These are phyloP conservation scores for Chrysaora quinquecirrha DNA, from an alignment of 30 jellyfish, hydroid and myxozoan genomes.

Conservation along the genomic window DNA sequence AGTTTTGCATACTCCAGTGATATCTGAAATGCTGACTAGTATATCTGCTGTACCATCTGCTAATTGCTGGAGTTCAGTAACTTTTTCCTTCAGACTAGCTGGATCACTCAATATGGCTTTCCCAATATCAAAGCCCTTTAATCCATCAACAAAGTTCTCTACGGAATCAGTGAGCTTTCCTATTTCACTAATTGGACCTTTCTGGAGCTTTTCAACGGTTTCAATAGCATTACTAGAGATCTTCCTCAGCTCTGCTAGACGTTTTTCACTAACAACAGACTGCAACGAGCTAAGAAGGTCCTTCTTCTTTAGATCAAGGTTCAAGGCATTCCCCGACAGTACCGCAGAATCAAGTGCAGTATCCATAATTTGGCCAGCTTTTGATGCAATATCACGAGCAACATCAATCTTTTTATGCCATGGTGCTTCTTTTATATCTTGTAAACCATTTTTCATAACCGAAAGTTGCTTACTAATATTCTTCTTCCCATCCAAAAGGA, in stretches of 20 bases:
- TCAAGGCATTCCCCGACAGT: conserved; percentile 66
- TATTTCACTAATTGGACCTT: conserved; percentile 78
- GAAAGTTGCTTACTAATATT: conserved; percentile 55
- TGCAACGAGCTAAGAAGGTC: conserved; percentile 61
- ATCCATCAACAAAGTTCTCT: conserved; percentile 75
- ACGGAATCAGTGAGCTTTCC: conserved; percentile 95
- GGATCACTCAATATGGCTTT: conserved; percentile 83
- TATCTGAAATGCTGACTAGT: conserved; percentile 38
- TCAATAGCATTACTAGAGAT: conserved; percentile 10
- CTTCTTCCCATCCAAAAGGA: conserved; percentile 58
- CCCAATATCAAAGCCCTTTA: conserved; percentile 73
- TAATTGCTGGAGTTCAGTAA: conserved; percentile 84
- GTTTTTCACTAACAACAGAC: conserved; percentile 48
- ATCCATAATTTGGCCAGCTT: conserved; percentile 54
- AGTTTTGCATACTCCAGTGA: conserved; percentile 80
- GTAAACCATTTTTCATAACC: conserved; percentile 35
- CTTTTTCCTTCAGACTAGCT: conserved; percentile 65
- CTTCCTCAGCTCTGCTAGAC: conserved; percentile 49
- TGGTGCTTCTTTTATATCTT: conserved; percentile 61
- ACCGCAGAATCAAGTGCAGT: conserved; percentile 40
- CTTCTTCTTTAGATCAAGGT: conserved; percentile 49
- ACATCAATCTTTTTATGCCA: conserved; percentile 69
- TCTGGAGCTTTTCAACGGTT: conserved; percentile 53
- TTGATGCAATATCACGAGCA: conserved; percentile 32
- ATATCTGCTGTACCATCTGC: conserved; percentile 79